Conservation (phyloP, 92 coral and sea anemone genomes). For the Palythoa grandiflora region DNA sequence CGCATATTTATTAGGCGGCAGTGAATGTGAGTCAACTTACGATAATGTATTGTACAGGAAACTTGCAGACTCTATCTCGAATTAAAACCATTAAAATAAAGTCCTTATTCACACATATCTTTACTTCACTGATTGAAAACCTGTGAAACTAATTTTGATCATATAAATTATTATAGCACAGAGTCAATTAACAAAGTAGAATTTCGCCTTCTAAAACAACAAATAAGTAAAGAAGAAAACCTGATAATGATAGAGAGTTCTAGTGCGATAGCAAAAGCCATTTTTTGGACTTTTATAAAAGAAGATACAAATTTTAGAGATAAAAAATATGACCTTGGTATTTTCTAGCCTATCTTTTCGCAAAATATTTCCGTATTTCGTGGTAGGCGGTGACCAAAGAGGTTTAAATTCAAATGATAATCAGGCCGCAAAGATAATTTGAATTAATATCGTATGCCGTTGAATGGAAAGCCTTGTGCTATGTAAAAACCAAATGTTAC, state of each 20-base stretch:
- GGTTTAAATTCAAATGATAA: conserved; percentile 17
- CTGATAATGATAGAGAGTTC: neutral
- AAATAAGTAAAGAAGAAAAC: too few relatives aligned
- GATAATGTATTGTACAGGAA: neutral
- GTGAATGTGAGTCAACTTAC: neutral
- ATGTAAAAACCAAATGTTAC: neutral
- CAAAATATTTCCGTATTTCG: neutral
- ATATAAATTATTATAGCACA: neutral
- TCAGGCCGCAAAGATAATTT: conserved; percentile 7
- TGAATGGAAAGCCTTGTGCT: conserved; percentile 24
- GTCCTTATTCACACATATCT: conserved; percentile 7
- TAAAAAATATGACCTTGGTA: neutral
- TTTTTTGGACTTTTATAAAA: too few relatives aligned
- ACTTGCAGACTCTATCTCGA: conserved; percentile 10
- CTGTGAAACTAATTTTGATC: conserved; percentile 6
- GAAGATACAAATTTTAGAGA: neutral
- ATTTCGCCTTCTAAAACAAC: neutral
- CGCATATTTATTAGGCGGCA: neutral
- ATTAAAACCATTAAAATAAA: neutral
- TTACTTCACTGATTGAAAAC: neutral
- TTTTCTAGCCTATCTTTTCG: neutral
- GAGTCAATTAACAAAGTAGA: neutral
- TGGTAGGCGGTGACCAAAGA: conserved; percentile 1
- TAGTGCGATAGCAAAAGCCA: neutral
- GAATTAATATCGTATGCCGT: conserved; percentile 3